Evolutionary conservation across 2,888 invertebrate genomes (phyloP), one percentile per base, ranked within the genome.

Genomic region (Phengaris arion): DNA sequence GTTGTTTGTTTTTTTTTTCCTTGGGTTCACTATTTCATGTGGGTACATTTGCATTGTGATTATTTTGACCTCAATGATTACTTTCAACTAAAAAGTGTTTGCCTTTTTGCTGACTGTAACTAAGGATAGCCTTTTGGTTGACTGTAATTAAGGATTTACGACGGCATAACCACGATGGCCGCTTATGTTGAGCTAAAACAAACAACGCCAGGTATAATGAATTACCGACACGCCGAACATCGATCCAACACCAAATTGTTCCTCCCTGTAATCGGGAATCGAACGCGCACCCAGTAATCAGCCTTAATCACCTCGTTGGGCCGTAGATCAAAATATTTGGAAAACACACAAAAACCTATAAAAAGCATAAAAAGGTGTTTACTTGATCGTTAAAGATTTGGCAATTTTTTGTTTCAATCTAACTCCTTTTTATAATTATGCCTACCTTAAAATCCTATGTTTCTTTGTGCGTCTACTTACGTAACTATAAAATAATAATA

Each of bases 211-310:
- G 82, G 80, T 78, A 85, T 89, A 88, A 89, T 90, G 90, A 85
- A 91, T 90, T 90, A 88, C 84, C 85, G 87, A 87, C 88, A 87
- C 88, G 83, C 85, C 84, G 81, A 84, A 84, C 81, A 80, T 79
- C 84, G 82, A 88, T 86, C 85, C 86, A 83, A 80, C 84, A 85
- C 87, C 87, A 88, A 89, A 85, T 84, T 86, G 82, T 83, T 81
- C 84, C 85, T 92, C 81, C 85, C 87, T 92, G 91, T 92, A 92
- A 92, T 92, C 91, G 85, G 83, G 86, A 84, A 85, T 87, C 88
- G 85, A 90, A 88, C 84, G 84, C 79, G 85, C 85, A 89, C 86
- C 91, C 89, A 85, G 83, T 89, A 90, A 92, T 92, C 91, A 90
- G 80, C 81, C 79, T 83, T 91, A 92, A 92, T 92, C 86, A 85